Percentiles rank a stretch among this genome's conserved stretches.
These are phyloP conservation scores for Tortrix viridana DNA, from an alignment of 2,888 invertebrate species.

Conservation along the genomic window DNA sequence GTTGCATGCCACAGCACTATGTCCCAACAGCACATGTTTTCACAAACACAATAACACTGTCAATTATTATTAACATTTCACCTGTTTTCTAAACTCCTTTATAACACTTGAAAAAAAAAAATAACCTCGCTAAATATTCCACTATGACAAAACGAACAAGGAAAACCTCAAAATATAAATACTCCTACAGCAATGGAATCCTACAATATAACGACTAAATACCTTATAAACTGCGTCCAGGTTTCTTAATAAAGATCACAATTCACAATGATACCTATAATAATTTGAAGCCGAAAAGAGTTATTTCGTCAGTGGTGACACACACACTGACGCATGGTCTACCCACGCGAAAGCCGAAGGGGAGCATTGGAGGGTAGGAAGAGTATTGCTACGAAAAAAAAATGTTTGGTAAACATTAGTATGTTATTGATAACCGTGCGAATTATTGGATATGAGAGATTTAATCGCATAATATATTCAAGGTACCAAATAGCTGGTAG, in stretches of 20 bases:
- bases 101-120: not conserved
- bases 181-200: constrained; percentile 1
- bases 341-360: constrained; percentile 7
- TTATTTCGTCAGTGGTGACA: constrained; percentile 13
- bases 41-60: constrained; percentile 41
- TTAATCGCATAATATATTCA: no score
- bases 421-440: no score
- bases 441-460: no score
- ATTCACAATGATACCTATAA: no score
- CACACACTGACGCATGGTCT: constrained; percentile 21
- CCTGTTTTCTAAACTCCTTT: not conserved
- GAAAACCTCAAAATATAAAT: not conserved
- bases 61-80: constrained; percentile 25
- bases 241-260: constrained; percentile 5
- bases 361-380: constrained; percentile 7
- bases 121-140: constrained; percentile 2
- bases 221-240: constrained; percentile 30
- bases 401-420: not conserved
- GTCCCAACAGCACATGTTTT: constrained; percentile 37
- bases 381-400: not conserved
- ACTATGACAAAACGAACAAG: not conserved
- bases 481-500: no score
- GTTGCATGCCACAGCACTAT: constrained; percentile 54
- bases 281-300: not conserved
- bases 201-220: constrained; percentile 8